Evolutionary conservation across 2,797 vertebrate genomes (phyloP).

Genomic region (Nothura maculosa): DNA sequence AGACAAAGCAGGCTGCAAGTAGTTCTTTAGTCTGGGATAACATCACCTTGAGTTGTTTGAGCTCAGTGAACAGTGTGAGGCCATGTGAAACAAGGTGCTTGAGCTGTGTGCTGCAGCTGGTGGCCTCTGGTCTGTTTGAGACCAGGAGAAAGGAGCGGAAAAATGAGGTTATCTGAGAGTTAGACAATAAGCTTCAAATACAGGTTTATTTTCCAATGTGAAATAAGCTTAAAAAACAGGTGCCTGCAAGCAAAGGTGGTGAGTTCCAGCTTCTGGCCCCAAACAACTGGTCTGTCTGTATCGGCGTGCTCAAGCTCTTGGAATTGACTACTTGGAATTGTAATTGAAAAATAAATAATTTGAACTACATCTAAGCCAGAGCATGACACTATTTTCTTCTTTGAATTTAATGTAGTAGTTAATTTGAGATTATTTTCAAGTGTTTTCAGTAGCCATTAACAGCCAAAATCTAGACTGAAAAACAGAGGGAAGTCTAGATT

Average conservation of each 20-base stretch:
- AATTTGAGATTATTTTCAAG: neutral
- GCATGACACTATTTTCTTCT: neutral
- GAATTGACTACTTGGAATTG: neutral
- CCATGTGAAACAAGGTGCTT: neutral
- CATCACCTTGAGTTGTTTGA: neutral
- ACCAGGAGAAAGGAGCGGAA: neutral
- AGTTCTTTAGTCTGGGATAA: neutral
- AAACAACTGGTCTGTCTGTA: rapidly evolving
- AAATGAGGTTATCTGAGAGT: neutral
- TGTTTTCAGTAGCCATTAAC: neutral
- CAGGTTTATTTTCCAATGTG: neutral
- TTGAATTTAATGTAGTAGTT: neutral
- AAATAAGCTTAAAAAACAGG: neutral
- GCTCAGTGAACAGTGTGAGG: neutral
- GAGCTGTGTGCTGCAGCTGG: neutral
- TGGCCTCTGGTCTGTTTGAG: neutral
- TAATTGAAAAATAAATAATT: neutral
- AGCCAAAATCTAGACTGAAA: neutral
- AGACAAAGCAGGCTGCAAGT: neutral
- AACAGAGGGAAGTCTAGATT: neutral
- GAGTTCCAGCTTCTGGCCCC: neutral
- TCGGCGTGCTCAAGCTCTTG: neutral
- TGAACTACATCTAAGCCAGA: neutral
- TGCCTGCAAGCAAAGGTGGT: neutral
- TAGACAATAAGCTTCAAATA: neutral